Base-by-base conservation (phyloP, 2,797 vertebrate genomes). In the Halcyon smyrnensis region DNA sequence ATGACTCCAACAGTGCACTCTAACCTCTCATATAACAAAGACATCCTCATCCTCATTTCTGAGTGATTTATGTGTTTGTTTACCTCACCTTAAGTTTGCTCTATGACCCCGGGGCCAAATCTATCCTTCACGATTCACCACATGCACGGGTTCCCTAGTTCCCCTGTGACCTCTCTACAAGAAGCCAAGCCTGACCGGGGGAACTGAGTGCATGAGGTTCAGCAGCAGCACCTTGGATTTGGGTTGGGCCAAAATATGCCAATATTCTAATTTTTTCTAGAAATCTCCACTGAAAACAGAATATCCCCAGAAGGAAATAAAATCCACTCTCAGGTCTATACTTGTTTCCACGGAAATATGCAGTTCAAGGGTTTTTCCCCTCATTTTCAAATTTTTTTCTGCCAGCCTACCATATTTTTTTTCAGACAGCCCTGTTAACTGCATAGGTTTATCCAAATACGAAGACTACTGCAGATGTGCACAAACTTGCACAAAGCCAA, bases 281-380 rank as follows among this genome's bases (percentile, higher is more conserved):
- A 93, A 91, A 87, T 63, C 85, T 63, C 9, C 27, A n/a, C 34
- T 71, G 65, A 54, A 62, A 95, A 80, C 30, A 63, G 48, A 84
- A 20, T 41, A 87, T 65, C 54, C 56, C 3, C 9, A 23, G 62
- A 87, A 62, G 18, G 37, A 87, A 87, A 46, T n/a, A 76, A 89
- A 65, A 76, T 30, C 50, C 57, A 37, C 62, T 74, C n/a, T 81
- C 34, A 81, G 8, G 15, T 74, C 83, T 79, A 34, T 36, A 67
- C 51, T 74, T 64, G 73, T 96, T 90, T 87, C 89, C 70, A 89
- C 63, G 67, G 93, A 93, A 94, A 93, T 89, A 65, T 1, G 19
- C 59, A 82, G 19, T 53, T 65, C 53, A 64, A 79, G 67, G 10
- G 17, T 5, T 63, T 90, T 86, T 48, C 23, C 9, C 9, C 25